Evolutionary conservation across 2,113 vertebrate species (phyloP).

Genomic region (Mellivora capensis): DNA sequence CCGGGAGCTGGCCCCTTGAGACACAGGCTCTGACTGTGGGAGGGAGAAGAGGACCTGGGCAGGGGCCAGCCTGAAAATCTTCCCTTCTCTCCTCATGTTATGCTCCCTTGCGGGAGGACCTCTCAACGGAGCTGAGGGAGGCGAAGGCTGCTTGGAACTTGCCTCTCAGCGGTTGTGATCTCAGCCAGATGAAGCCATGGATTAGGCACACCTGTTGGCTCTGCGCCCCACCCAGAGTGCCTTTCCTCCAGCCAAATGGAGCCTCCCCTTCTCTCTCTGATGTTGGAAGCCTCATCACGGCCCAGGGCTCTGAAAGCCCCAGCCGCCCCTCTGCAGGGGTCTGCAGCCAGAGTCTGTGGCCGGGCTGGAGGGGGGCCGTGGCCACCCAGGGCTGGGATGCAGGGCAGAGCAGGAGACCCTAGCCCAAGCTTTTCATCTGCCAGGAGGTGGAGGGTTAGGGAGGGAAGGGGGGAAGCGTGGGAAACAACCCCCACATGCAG

Average conservation of each 20-base stretch:
- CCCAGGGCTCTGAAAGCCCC: not conserved
- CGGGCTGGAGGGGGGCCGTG: not conserved
- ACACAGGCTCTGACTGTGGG: not conserved
- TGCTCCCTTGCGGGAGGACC: not conserved
- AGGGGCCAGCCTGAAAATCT: not conserved
- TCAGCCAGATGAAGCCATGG: not conserved
- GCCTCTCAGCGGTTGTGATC: not conserved
- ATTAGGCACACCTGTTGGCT: not conserved
- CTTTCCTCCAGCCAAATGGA: too few species aligned
- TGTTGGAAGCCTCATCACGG: not conserved
- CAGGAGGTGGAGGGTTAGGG: not conserved
- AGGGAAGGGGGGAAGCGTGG: too few species aligned
- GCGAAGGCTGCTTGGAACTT: not conserved
- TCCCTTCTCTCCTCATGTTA: not conserved
- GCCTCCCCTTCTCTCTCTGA: not conserved
- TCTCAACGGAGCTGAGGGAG: not conserved
- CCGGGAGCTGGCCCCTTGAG: not conserved
- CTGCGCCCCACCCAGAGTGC: not conserved
- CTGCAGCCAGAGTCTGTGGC: not conserved
- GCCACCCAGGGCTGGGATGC: not conserved
- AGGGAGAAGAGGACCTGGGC: not conserved
- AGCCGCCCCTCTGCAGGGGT: rapidly evolving
- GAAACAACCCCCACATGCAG: too few species aligned
- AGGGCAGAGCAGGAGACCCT: not conserved
- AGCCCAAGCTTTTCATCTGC: not conserved